These are phyloP conservation scores for Gobius niger DNA, from an alignment of 2,113 vertebrate species.

Conservation along the genomic window DNA sequence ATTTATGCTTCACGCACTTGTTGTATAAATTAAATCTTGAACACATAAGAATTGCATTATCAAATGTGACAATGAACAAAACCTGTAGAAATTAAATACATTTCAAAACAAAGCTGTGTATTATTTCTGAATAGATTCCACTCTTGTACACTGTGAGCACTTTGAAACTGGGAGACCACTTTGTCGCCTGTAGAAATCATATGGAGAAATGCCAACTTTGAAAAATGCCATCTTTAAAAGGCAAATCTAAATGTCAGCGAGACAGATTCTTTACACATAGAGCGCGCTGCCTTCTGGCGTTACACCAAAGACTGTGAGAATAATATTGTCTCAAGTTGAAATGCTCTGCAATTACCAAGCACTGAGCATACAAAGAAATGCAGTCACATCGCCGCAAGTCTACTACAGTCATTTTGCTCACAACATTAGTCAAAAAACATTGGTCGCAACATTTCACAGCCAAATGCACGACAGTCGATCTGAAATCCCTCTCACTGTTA, in stretches of 20 bases:
- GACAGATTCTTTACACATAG: constrained; percentile 68
- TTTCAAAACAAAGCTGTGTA: constrained; percentile 24
- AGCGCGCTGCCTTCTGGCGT: constrained; percentile 68
- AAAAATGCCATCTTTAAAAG: constrained; percentile 74
- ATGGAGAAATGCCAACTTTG: constrained; percentile 66
- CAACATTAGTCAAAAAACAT: constrained; percentile 45
- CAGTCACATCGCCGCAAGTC: constrained; percentile 54
- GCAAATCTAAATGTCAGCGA: constrained; percentile 75
- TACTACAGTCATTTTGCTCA: constrained; percentile 35
- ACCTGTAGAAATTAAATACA: constrained; percentile 22
- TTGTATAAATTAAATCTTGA: too few species aligned
- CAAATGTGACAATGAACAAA: constrained; percentile 8
- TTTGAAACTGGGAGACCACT: constrained; percentile 49
- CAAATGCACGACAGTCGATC: background rate
- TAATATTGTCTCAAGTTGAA: constrained; percentile 63
- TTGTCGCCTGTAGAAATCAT: constrained; percentile 64
- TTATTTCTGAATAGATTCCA: constrained; percentile 53
- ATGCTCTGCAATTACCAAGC: constrained; percentile 66
- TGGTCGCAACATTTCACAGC: constrained; percentile 2
- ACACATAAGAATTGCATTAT: background rate
- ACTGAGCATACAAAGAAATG: constrained; percentile 55
- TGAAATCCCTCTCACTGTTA: background rate
- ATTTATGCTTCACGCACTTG: too few species aligned
- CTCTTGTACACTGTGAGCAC: constrained; percentile 49
- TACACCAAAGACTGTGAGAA: constrained; percentile 57